Conservation (phyloP, 2,797 vertebrate genomes). For the Crotalus adamanteus region DNA sequence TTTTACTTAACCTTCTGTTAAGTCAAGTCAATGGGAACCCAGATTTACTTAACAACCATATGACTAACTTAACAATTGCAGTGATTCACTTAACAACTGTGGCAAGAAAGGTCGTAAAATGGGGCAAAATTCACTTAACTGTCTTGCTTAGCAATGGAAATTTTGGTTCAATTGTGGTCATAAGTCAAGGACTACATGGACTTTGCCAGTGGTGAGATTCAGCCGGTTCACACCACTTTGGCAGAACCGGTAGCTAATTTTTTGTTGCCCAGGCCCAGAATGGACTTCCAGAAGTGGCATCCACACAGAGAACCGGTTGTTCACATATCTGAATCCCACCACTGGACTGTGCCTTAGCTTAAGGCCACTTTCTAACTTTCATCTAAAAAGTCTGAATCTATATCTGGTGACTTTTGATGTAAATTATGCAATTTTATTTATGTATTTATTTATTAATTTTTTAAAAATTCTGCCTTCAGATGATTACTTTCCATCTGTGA, state of each 20-base stretch:
- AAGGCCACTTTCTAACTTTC: not conserved
- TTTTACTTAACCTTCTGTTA: not conserved
- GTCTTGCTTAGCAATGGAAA: not conserved
- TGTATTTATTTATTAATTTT: not conserved
- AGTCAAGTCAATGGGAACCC: not conserved
- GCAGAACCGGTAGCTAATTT: too few species aligned
- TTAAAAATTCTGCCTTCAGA: not conserved
- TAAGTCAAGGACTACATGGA: not conserved
- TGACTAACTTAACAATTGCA: not conserved
- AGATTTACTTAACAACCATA: not conserved
- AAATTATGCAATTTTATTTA: not conserved
- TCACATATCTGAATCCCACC: too few species aligned
- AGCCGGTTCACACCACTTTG: too few species aligned
- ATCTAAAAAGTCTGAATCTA: not conserved
- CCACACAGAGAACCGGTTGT: too few species aligned
- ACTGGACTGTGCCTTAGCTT: not conserved
- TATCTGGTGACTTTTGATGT: not conserved
- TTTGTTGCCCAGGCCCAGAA: too few species aligned
- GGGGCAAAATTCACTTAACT: not conserved
- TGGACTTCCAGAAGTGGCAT: too few species aligned
- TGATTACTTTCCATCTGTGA: not conserved
- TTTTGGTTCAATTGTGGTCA: not conserved
- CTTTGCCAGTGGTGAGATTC: not conserved
- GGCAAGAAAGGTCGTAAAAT: not conserved
- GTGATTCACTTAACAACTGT: not conserved